Percentiles rank a stretch among this genome's conserved stretches.
phyloP scores from a whole-genome alignment of 2,797 vertebrate genomes.

The Vireo griseus region DNA sequence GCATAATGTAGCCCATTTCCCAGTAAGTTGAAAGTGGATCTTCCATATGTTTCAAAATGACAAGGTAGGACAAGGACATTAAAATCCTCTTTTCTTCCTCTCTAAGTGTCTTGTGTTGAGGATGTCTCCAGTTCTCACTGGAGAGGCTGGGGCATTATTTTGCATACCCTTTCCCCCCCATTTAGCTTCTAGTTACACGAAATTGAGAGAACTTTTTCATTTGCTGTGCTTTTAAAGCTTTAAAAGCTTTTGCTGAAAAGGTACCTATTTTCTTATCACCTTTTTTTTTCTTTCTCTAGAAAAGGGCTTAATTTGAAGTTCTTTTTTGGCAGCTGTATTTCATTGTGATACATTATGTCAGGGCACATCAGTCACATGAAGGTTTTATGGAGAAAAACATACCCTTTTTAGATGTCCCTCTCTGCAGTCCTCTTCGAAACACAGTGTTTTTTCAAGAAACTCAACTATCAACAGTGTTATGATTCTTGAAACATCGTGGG shows the following conservation, averaged over 20 bases:
- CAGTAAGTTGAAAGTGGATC: not conserved
- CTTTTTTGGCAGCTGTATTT: constrained; percentile 60
- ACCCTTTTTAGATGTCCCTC: constrained; percentile 4
- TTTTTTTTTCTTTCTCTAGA: not conserved
- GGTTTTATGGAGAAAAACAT: constrained; percentile 51
- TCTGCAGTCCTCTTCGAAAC: constrained; percentile 22
- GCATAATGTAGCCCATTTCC: not conserved
- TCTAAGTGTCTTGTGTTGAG: not conserved
- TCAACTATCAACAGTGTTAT: constrained; percentile 4
- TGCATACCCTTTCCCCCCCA: constrained; percentile 41
- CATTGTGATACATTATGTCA: constrained; percentile 55
- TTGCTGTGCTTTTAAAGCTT: constrained; percentile 55
- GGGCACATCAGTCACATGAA: constrained; percentile 74
- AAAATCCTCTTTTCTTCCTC: constrained; percentile 13
- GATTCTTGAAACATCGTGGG: not conserved
- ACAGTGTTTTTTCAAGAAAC: constrained; percentile 1
- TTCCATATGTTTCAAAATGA: not conserved
- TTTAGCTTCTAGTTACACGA: constrained; percentile 63
- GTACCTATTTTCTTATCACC: constrained; percentile 62
- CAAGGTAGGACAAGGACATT: not conserved
- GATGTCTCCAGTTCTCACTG: not conserved
- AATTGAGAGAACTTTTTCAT: constrained; percentile 64
- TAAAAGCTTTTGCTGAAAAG: constrained; percentile 67
- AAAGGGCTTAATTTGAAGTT: constrained; percentile 55
- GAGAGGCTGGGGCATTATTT: constrained; percentile 47